Percentiles rank a stretch among this genome's conserved stretches.
These are phyloP conservation scores for Probosciger aterrimus DNA, from an alignment of 2,113 vertebrate genomes.

Conservation along the genomic window DNA sequence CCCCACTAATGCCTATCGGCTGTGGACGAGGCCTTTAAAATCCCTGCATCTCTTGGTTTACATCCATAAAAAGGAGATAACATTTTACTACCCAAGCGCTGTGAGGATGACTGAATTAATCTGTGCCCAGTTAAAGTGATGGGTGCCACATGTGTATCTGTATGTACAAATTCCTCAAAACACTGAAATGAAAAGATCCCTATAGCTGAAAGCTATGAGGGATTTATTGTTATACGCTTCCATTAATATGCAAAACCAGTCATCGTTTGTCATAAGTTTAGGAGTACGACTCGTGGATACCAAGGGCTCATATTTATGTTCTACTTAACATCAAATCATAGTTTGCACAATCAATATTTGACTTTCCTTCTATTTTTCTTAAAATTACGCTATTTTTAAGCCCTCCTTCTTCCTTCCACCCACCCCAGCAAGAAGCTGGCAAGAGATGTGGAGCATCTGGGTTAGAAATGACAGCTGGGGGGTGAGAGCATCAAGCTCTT, in stretches of 20 bases:
- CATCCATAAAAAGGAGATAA: neutral
- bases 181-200: neutral
- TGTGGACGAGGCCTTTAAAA: neutral
- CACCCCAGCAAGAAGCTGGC: neutral
- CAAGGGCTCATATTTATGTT: neutral
- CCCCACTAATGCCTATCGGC: neutral
- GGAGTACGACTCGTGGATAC: neutral
- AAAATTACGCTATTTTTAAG: neutral
- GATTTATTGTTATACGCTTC: neutral
- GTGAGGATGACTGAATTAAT: neutral
- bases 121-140: neutral
- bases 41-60: neutral
- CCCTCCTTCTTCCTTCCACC: neutral
- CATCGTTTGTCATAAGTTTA: neutral
- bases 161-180: neutral
- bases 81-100: neutral
- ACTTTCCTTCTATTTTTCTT: neutral
- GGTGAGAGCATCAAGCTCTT: neutral
- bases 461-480: conserved; percentile 1
- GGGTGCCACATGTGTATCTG: neutral
- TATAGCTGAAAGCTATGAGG: neutral
- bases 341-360: neutral
- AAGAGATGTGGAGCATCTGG: conserved; percentile 2
- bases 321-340: neutral
- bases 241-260: neutral